Base-by-base conservation (phyloP, 2,888 invertebrate genomes). In the Ramazzottius varieornatus region DNA sequence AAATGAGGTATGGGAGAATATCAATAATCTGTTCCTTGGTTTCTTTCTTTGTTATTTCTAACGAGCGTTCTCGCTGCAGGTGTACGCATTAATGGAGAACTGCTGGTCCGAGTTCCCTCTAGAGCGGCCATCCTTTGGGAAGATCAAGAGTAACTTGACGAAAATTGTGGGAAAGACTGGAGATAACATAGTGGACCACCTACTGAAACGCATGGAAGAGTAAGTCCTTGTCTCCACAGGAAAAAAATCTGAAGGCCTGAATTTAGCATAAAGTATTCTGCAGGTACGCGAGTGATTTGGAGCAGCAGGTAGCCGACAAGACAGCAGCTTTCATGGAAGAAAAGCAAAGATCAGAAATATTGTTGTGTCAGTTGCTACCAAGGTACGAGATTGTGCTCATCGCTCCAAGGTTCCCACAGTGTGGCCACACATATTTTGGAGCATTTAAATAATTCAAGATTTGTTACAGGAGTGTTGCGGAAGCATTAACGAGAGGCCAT, bases 71-170 rank as follows among this genome's bases (percentile, higher is more conserved):
- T n/a, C n/a, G n/a, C n/a, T n/a, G n/a, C n/a, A n/a, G n/a, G n/a
- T n/a, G n/a, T 40, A 40, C 40, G 13, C 67, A n/a, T 64, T 70
- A 13, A 70, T 70, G 67, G 54, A 46, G n/a, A 24, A 33, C 1
- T 70, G 69, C 64, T 70, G 70, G 70, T 64, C 46, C n/a, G 69
- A 70, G 63, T 34, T 65, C 16, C 67, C 69, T 1, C 46, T 46
- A 4, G 33, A 33, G 20, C 65, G 70, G 64, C 70, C 70, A 4
- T 65, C 64, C 1, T 68, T 70, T 66, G 66, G 65, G 24, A 46
- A 32, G 8, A 66, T 70, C 29, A 66, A 66, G 46, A 33, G 40
- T 16, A 66, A 16, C 29, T 63, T 70, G 33, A 68, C 67, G 40
- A 63, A 65, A 64, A 67, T 67, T 16, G 65, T 67, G 33, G 69